Base-by-base conservation (phyloP, 2,888 invertebrate species). In the Thera britannica region DNA sequence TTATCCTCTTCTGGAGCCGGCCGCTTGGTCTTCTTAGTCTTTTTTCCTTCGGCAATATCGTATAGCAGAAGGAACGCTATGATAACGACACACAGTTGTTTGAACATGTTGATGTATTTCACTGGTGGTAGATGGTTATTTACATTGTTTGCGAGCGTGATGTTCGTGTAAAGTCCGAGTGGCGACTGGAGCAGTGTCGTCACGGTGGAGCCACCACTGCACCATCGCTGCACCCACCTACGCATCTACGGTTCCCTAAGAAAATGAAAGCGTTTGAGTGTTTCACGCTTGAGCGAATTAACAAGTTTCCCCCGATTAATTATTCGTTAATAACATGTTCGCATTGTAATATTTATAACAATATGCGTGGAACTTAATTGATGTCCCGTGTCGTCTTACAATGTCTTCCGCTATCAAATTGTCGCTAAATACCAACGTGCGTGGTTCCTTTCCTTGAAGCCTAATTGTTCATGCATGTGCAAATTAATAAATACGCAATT, bases 271-370 rank as follows among this genome's bases (percentile, higher is more conserved):
- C 88, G 89, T 59, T 68, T 62, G 54, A 61, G 55, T 48, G 61
- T 83, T 85, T 86, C 86, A 92, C 88, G 92, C 90, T 87, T 84
- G 78, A 83, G 77, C 79, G 80, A 83, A 84, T 82, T 82, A 75
- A 86, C 85, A 83, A 90, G 84, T 92, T 92, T 90, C 88, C 89
- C 87, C 79, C 83, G 84, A 87, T 86, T 85, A 89, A 90, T 88
- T 88, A 88, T 87, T 86, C 85, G 81, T 77, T 84, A 86, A 86
- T 83, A 79, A 79, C 79, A 80, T 82, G 83, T 85, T 85, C 83
- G 77, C 79, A 83, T 87, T 86, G 79, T 80, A 85, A 85, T 86
- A 83, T 81, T 85, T 83, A 81, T 82, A 80, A 80, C 82, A 82
- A 79, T 77, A 76, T 71, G 69, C 73, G 72, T 77, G 75, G 69